Conservation (phyloP, 2,113 vertebrate genomes). For the Noctilio leporinus region DNA sequence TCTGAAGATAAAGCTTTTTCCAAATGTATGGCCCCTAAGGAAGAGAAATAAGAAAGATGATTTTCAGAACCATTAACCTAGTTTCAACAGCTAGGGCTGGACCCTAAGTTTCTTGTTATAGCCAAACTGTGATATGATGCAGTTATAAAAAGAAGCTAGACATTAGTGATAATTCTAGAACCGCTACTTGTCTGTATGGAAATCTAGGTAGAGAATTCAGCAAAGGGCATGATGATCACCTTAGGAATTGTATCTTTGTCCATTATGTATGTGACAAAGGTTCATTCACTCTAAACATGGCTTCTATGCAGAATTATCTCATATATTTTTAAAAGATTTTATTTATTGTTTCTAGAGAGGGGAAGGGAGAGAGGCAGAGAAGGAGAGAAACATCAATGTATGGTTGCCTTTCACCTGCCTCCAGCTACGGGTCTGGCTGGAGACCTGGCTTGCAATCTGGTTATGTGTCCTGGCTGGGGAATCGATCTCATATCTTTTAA, state of each 20-base stretch:
- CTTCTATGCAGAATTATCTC: constrained; percentile 31
- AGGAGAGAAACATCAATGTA: too few relatives aligned
- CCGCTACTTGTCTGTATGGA: neutral
- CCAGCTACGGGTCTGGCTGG: too few relatives aligned
- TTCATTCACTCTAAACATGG: constrained; percentile 15
- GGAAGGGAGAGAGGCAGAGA: too few relatives aligned
- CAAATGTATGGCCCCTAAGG: neutral
- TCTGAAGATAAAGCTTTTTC: neutral
- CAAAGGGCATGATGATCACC: neutral
- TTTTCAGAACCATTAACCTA: neutral
- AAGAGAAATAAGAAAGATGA: neutral
- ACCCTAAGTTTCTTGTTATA: neutral
- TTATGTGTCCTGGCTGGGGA: too few relatives aligned
- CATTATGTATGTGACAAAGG: neutral
- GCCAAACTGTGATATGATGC: neutral
- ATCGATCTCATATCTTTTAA: too few relatives aligned
- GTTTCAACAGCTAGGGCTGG: neutral
- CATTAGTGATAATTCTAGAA: neutral
- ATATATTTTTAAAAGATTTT: neutral
- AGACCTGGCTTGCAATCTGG: too few relatives aligned
- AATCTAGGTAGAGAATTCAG: neutral
- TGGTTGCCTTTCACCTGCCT: too few relatives aligned
- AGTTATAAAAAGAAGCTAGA: neutral
- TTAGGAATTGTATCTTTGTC: neutral
- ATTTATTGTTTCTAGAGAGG: too few relatives aligned